These are phyloP conservation scores for Macrostomum lignano DNA, from an alignment of 1,140 invertebrate genomes.

Conservation along the genomic window DNA sequence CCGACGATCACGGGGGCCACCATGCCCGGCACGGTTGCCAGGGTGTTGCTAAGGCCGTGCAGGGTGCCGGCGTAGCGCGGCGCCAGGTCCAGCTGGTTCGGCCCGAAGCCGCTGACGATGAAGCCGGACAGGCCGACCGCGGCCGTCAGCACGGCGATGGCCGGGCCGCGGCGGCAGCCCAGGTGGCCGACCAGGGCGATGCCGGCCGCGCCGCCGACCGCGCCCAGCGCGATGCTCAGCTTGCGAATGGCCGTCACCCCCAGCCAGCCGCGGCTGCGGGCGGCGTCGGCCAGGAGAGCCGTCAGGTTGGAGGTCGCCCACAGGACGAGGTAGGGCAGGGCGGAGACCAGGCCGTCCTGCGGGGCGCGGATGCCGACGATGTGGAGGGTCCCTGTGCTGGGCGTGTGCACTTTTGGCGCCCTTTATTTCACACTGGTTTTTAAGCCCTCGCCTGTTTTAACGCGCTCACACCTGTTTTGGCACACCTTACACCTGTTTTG, in stretches of 20 bases:
- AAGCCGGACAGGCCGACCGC: slow-evolving; percentile 60
- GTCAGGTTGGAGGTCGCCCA: slow-evolving; percentile 43
- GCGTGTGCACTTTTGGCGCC: neutral
- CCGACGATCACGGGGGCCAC: slow-evolving; percentile 49
- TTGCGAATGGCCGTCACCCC: slow-evolving; percentile 26
- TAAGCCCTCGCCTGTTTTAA: slow-evolving; percentile 3
- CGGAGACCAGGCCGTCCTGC: slow-evolving; percentile 56
- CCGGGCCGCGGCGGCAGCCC: slow-evolving; percentile 48
- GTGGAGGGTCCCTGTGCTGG: neutral
- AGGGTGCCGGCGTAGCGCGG: slow-evolving; percentile 35
- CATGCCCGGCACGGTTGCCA: slow-evolving; percentile 58
- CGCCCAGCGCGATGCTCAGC: slow-evolving; percentile 42
- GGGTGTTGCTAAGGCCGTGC: slow-evolving; percentile 58
- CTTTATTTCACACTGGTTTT: neutral
- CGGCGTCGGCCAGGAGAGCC: slow-evolving; percentile 48
- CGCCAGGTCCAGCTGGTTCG: slow-evolving; percentile 57
- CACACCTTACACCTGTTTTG: too few species aligned
- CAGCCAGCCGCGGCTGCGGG: slow-evolving; percentile 35
- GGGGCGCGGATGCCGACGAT: slow-evolving; percentile 6
- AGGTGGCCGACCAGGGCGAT: slow-evolving; percentile 48
- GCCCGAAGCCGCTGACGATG: slow-evolving; percentile 53
- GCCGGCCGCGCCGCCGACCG: slow-evolving; percentile 34
- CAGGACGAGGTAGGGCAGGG: slow-evolving; percentile 59
- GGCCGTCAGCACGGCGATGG: slow-evolving; percentile 44
- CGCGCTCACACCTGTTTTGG: too few species aligned